Conservation (phyloP, 2,797 vertebrate species). For the Pogoniulus pusillus region DNA sequence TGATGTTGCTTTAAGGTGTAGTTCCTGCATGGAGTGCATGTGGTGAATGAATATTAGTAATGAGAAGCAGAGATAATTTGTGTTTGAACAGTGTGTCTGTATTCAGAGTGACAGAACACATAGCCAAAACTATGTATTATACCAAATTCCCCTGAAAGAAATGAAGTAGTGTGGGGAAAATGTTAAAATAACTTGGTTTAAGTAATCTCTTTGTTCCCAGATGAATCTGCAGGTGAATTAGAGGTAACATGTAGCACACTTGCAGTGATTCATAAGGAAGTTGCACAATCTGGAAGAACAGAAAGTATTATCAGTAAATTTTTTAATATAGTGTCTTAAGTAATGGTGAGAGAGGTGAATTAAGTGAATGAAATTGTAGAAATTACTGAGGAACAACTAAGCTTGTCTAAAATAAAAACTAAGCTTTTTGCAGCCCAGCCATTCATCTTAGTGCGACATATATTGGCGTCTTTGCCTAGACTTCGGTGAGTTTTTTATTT, state of each 20-base stretch:
- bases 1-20: slow-evolving; percentile 66
- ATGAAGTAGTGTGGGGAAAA: slow-evolving; percentile 29
- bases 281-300: background rate
- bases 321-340: background rate
- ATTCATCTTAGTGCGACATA: background rate
- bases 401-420: background rate
- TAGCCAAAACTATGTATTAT: slow-evolving; percentile 40
- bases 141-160: slow-evolving; percentile 54
- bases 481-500: background rate
- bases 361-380: background rate
- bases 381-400: background rate
- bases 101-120: slow-evolving; percentile 46
- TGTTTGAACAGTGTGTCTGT: slow-evolving; percentile 48
- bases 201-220: slow-evolving; percentile 43
- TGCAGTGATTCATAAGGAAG: background rate
- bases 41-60: slow-evolving; percentile 68
- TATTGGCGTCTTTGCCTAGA: background rate
- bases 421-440: background rate
- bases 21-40: slow-evolving; percentile 23
- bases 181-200: slow-evolving; percentile 38
- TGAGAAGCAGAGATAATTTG: slow-evolving; percentile 71
- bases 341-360: background rate
- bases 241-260: background rate
- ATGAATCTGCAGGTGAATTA: slow-evolving; percentile 42
- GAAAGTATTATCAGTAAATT: background rate